These are phyloP conservation scores for Norana najaformis DNA, from an alignment of 2,888 invertebrate genomes.

Conservation along the genomic window DNA sequence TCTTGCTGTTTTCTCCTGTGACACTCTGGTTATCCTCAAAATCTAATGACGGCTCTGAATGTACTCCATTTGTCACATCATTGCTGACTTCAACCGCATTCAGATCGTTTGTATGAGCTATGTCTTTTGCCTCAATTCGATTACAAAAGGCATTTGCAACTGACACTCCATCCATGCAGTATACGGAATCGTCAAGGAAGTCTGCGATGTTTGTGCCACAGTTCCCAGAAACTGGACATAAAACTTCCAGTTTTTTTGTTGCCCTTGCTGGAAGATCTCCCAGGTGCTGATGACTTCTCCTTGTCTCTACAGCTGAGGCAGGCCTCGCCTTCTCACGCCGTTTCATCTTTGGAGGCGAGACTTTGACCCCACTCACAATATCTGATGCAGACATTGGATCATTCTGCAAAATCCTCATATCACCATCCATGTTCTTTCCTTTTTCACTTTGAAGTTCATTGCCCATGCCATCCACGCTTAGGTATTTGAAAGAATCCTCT, in stretches of 20 bases:
- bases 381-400: not conserved
- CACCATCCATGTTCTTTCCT: not conserved
- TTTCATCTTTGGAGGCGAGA: conserved; percentile 6
- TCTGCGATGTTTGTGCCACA: not conserved
- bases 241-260: not conserved
- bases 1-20: not conserved
- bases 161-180: conserved; percentile 19
- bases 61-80: not conserved
- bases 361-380: not conserved
- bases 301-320: not conserved
- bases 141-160: not conserved
- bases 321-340: conserved; percentile 17
- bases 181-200: not conserved
- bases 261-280: not conserved
- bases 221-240: conserved; percentile 19
- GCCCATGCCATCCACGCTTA: not conserved
- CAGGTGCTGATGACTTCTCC: not conserved
- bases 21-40: not conserved
- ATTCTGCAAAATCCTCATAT: not conserved
- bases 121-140: not conserved
- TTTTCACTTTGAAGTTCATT: not conserved
- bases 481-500: not conserved
- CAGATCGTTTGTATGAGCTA: not conserved
- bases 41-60: not conserved
- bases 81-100: not conserved